Evolutionary conservation across 2,113 vertebrate genomes (phyloP).

Genomic region (Bambusicola thoracicus): DNA sequence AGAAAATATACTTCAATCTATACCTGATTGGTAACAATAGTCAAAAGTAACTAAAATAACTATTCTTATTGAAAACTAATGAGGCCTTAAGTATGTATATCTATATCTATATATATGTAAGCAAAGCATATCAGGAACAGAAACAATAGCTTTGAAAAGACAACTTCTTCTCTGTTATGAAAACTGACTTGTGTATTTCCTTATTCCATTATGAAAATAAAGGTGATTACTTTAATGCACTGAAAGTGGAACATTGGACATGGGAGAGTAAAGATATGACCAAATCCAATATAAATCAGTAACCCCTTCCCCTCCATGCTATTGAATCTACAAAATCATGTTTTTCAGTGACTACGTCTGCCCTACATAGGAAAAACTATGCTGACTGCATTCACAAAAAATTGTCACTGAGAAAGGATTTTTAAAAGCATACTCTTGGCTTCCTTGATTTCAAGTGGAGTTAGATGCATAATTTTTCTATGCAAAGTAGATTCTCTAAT

Average conservation of each 20-base stretch:
- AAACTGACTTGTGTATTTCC: neutral
- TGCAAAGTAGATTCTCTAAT: neutral
- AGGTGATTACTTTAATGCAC: neutral
- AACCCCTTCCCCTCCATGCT: too few relatives aligned
- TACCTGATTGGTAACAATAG: neutral
- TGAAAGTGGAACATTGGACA: neutral
- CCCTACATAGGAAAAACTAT: neutral
- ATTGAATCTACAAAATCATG: neutral
- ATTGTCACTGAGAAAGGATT: neutral
- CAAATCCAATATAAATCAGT: neutral
- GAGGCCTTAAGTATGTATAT: neutral
- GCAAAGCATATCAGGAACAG: neutral
- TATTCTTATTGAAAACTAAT: neutral
- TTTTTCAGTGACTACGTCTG: neutral
- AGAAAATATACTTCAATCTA: neutral
- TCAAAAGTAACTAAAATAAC: neutral
- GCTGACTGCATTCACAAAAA: neutral
- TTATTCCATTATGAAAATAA: neutral
- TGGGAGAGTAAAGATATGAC: neutral
- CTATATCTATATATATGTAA: neutral
- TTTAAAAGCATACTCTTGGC: neutral
- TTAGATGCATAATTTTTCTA: neutral
- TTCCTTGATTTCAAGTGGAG: neutral
- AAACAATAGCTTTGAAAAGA: neutral
- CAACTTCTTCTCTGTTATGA: neutral